phyloP scores from a whole-genome alignment of 2,797 vertebrate genomes.

The Ptychobarbus kaznakovi region DNA sequence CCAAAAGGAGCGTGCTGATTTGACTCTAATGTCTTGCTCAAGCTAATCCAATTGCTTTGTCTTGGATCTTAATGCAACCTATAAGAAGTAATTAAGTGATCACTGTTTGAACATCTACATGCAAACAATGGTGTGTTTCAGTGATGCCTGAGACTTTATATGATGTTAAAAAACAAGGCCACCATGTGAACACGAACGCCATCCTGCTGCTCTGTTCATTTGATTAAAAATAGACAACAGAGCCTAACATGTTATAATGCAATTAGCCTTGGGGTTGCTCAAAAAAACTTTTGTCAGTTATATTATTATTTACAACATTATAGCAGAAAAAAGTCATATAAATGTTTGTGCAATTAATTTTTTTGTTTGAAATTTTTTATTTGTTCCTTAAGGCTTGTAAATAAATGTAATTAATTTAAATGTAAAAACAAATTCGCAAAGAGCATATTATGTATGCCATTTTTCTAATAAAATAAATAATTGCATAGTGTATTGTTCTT shows the following conservation, averaged over 20 bases:
- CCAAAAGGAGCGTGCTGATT: constrained; percentile 43
- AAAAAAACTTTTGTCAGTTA: too few species aligned
- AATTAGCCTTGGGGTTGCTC: too few species aligned
- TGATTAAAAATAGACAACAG: neutral
- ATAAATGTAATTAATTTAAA: too few species aligned
- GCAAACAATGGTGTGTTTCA: neutral
- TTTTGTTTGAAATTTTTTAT: too few species aligned
- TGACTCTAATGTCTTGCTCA: constrained; percentile 40
- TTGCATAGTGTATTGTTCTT: neutral
- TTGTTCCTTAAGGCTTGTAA: too few species aligned
- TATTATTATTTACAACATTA: too few species aligned
- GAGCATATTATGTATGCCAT: too few species aligned
- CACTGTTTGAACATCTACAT: neutral
- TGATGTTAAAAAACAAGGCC: neutral
- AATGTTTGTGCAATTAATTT: too few species aligned
- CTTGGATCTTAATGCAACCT: constrained; percentile 28
- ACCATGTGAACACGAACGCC: neutral
- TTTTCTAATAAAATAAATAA: neutral
- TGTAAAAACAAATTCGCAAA: neutral
- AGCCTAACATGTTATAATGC: neutral
- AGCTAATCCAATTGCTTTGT: constrained; percentile 48
- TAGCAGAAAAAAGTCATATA: too few species aligned
- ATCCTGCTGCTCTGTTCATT: neutral
- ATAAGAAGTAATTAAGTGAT: constrained; percentile 31
- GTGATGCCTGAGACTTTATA: neutral